phyloP scores from a whole-genome alignment of 2,113 vertebrate genomes.

The Picathartes gymnocephalus region DNA sequence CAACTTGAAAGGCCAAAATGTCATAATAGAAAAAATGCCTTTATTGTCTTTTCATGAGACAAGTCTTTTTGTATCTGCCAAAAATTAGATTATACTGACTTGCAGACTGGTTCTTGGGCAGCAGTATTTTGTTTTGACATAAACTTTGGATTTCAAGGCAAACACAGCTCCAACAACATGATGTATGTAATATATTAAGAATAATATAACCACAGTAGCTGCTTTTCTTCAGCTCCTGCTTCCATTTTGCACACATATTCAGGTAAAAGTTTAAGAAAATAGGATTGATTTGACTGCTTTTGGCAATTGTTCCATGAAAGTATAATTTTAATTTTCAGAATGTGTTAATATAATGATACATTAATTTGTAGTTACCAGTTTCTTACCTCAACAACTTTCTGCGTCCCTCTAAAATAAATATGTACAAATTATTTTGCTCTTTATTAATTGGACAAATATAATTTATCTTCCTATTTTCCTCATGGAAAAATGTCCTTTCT shows the following conservation, averaged over 20 bases:
- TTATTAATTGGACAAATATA: background rate
- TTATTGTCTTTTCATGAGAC: background rate
- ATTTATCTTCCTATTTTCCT: background rate
- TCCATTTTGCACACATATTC: background rate
- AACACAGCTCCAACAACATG: background rate
- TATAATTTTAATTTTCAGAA: background rate
- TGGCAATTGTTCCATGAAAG: background rate
- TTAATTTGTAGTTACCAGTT: background rate
- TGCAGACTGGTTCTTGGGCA: background rate
- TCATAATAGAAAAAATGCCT: background rate
- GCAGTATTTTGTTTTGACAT: background rate
- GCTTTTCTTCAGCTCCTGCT: background rate
- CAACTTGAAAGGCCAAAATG: background rate
- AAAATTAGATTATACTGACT: background rate
- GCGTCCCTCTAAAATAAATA: background rate
- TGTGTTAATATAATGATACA: background rate
- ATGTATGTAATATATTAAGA: background rate
- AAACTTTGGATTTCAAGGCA: background rate
- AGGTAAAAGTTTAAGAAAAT: background rate
- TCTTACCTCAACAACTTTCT: background rate
- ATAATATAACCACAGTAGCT: background rate
- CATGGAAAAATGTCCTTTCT: background rate
- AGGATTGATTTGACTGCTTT: background rate
- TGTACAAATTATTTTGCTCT: background rate
- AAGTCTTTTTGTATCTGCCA: background rate